Conservation (phyloP, 2,888 invertebrate species). For the Cryptocheilus praepositus region DNA sequence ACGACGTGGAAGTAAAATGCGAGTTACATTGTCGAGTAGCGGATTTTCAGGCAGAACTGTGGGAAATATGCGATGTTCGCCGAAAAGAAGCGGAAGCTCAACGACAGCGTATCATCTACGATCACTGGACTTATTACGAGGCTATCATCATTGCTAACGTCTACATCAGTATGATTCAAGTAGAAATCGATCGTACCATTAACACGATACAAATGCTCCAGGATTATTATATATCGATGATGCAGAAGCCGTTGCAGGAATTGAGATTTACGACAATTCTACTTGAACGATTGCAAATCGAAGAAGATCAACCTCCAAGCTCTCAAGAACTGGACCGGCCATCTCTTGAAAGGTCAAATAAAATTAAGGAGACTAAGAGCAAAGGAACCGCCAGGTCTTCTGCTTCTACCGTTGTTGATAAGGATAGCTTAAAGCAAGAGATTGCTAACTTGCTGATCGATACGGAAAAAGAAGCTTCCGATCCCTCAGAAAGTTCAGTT, state of each 20-base stretch:
- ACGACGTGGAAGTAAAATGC: slow-evolving; percentile 78
- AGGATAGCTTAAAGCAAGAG: slow-evolving; percentile 3
- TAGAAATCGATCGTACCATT: slow-evolving; percentile 79
- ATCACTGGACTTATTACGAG: slow-evolving; percentile 79
- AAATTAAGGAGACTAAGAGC: not conserved
- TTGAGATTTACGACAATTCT: slow-evolving; percentile 11
- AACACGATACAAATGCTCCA: slow-evolving; percentile 73
- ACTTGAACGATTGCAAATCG: slow-evolving; percentile 10
- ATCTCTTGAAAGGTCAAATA: not conserved
- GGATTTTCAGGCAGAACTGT: slow-evolving; percentile 76
- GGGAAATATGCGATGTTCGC: slow-evolving; percentile 78
- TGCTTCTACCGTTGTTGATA: not conserved
- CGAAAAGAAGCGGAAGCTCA: slow-evolving; percentile 78
- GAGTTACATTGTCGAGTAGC: slow-evolving; percentile 80
- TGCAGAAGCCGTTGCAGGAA: slow-evolving; percentile 46
- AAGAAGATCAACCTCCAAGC: not conserved
- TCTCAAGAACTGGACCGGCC: not conserved
- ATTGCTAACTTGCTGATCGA: slow-evolving; percentile 27
- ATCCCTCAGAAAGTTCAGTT: slow-evolving; percentile 17
- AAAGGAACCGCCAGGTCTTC: not conserved
- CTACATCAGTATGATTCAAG: slow-evolving; percentile 78
- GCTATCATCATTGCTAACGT: slow-evolving; percentile 77
- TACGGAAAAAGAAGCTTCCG: slow-evolving; percentile 1
- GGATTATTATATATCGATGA: slow-evolving; percentile 74
- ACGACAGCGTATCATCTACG: slow-evolving; percentile 76